Conservation (phyloP, 2,888 invertebrate genomes). For the Cephus nigrinus region DNA sequence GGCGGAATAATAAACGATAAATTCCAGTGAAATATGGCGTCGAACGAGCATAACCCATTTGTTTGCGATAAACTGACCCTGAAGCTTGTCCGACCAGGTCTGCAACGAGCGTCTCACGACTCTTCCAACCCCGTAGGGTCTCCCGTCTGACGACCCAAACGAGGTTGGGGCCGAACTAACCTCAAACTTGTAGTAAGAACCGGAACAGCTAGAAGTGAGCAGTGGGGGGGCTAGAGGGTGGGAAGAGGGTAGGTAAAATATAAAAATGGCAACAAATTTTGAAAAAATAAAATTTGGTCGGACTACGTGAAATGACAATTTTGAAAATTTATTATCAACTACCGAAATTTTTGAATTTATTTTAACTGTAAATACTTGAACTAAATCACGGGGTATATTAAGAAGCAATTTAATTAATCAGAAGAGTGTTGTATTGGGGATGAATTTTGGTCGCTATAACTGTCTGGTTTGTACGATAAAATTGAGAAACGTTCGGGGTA, state of each 20-base stretch:
- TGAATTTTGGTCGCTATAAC: constrained; percentile 59
- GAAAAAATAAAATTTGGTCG: too few relatives aligned
- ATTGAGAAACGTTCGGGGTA: constrained; percentile 27
- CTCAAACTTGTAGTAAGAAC: not conserved
- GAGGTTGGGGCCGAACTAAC: not conserved
- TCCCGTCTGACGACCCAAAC: not conserved
- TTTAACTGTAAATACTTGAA: too few relatives aligned
- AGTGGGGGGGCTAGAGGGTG: not conserved
- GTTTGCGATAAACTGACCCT: constrained; percentile 65
- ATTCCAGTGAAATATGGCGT: constrained; percentile 62
- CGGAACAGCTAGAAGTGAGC: not conserved
- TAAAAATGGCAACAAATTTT: not conserved
- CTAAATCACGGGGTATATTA: too few relatives aligned
- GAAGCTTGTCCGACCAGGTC: constrained; percentile 60
- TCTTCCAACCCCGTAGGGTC: constrained; percentile 9
- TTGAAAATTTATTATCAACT: too few relatives aligned
- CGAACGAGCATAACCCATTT: constrained; percentile 64
- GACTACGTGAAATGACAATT: too few relatives aligned
- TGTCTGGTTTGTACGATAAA: constrained; percentile 56
- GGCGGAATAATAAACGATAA: constrained; percentile 63
- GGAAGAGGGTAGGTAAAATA: not conserved
- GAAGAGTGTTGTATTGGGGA: constrained; percentile 42
- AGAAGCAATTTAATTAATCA: constrained; percentile 34
- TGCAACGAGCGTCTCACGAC: constrained; percentile 39
- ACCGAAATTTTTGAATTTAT: too few relatives aligned